Evolutionary conservation across 1,140 invertebrate species (phyloP), one percentile per base, ranked within the genome.

Genomic region (Ruditapes philippinarum): DNA sequence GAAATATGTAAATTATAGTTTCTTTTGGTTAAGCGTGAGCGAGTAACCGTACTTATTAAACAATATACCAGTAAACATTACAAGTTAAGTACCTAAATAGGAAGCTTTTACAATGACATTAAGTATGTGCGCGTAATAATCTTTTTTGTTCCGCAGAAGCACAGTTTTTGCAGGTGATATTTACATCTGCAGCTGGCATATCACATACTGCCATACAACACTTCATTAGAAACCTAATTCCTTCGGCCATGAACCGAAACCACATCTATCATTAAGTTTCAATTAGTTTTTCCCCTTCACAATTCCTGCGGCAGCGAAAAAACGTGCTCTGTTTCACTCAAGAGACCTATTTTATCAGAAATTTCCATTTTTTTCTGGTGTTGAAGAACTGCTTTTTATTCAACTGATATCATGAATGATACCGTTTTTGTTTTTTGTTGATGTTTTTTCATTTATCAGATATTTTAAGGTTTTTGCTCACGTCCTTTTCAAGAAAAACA

Each of bases 91-190:
- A 14, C 22, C 51, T 54, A 22, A n/a, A 54, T n/a, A 5, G 51
- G 51, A 54, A 54, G 51, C 22, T 22, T 14, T 22, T 14, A 54
- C 19, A 22, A 4, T 54, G 51, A 45, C 51, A 54, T 54, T 54
- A 54, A 54, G 22, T 22, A 14, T 4, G 12, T 31, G 33, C 17
- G 14, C 38, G 5, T 5, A n/a, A n/a, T n/a, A n/a, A n/a, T n/a
- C n/a, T n/a, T n/a, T n/a, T n/a, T n/a, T n/a, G n/a, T n/a, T n/a
- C n/a, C n/a, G n/a, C n/a, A n/a, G n/a, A n/a, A n/a, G n/a, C n/a
- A n/a, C 65, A 17, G 33, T 38, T 38, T 38, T 70, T 70, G 36
- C 65, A 70, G 65, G 65, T 70, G 65, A 70, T 70, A 70, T 70
- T 40, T 70, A 40, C 36, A 62, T 62, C 57, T 62, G 65, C 65